A percentile compares a stretch with the other conserved stretches of the same genome.
phyloP scores from a whole-genome alignment of 2,888 invertebrate genomes.

The Pseudococcus viburni region DNA sequence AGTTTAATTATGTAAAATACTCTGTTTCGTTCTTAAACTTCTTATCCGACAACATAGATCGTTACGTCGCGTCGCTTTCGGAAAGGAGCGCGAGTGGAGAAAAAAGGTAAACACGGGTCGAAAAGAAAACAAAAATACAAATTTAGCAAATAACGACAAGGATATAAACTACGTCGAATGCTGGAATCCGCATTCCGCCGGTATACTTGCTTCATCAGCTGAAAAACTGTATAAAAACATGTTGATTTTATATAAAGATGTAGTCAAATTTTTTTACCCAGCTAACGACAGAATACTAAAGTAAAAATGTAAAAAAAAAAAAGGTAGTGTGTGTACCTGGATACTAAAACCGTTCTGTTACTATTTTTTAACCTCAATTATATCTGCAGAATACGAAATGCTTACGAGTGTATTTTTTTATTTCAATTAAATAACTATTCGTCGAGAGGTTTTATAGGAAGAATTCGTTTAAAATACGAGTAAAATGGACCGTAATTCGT shows the following conservation, averaged over 20 bases:
- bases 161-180: neutral
- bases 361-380: too few relatives aligned
- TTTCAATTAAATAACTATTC: too few relatives aligned
- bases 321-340: too few relatives aligned
- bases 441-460: too few relatives aligned
- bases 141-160: conserved; percentile 8
- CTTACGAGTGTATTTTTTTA: too few relatives aligned
- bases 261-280: too few relatives aligned
- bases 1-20: conserved; percentile 25
- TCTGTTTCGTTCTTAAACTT: conserved; percentile 3
- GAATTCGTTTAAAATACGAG: too few relatives aligned
- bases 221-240: conserved; percentile 3
- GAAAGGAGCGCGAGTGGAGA: neutral
- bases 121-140: conserved; percentile 17
- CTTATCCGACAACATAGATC: neutral
- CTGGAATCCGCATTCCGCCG: neutral
- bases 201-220: neutral
- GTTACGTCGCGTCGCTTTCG: neutral
- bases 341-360: too few relatives aligned
- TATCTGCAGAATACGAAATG: too few relatives aligned
- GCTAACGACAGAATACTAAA: too few relatives aligned
- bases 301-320: too few relatives aligned
- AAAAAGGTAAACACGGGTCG: neutral
- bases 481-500: too few relatives aligned
- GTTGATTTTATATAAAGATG: conserved; percentile 10